Base-by-base conservation (phyloP, 2,888 invertebrate genomes). In the Apodemia mormo region DNA sequence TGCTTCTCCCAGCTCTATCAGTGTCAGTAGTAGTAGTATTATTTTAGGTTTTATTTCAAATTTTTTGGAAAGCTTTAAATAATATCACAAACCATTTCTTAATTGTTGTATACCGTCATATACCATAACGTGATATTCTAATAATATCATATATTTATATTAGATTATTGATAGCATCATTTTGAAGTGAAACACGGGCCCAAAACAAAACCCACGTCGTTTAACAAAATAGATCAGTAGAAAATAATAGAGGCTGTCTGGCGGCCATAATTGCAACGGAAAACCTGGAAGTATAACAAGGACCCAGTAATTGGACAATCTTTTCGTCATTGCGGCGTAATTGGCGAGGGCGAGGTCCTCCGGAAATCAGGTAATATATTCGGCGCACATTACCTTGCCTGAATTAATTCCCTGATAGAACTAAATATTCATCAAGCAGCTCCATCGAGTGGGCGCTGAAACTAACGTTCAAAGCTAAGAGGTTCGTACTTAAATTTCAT, bases 361-460 rank as follows among this genome's bases (percentile, higher is more conserved):
- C 81, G 81, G 80, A 79, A 83, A 83, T 79, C 80, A 79, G 79
- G 78, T 82, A 79, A 85, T 82, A 73, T 82, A 83, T 83, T 81
- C 80, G 76, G 80, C 76, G 77, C 80, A 61, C 61, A 30, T 61
- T 33, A 61, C 61, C 61, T 33, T 8, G 29, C 33, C 61, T 29
- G 29, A 29, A 61, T 33, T 30, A 30, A 61, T 61, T 61, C 79
- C 82, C 81, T 83, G 80, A 85, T 85, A 83, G 81, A 85, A 84
- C 79, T 85, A 84, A 86, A 86, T 86, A 86, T 85, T 85, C 83
- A 85, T 82, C 78, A 82, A 40, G 2, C 40, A 40, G 12, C 12
- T 3, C 45, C 10, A 12, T 7, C 3, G 12, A 45, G 45, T 10
- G 45, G 45, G 3, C 4, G 45, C 12, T 12, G 45, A 45, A 10